Evolutionary conservation across 2,888 invertebrate genomes (phyloP).

Genomic region (Aspidiotus rigidus): DNA sequence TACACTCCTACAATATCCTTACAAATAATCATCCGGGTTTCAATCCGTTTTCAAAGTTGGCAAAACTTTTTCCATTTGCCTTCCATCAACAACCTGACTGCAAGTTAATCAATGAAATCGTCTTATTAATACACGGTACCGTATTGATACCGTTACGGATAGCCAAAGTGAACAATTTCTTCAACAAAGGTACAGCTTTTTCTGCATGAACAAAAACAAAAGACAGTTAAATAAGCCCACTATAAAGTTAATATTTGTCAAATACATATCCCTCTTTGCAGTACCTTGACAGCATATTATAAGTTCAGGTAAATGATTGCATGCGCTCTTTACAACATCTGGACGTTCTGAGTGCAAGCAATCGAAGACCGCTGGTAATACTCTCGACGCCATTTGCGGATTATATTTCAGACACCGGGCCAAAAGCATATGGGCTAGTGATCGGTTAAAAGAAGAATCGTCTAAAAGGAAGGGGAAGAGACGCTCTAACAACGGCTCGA

Average conservation of each 20-base stretch:
- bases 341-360: slow-evolving; percentile 72
- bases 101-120: slow-evolving; percentile 68
- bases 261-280: background rate
- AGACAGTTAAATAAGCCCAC: background rate
- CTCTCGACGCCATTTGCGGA: slow-evolving; percentile 49
- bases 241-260: slow-evolving; percentile 6
- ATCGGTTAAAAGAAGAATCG: slow-evolving; percentile 50
- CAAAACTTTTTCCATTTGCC: background rate
- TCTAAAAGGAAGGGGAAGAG: slow-evolving; percentile 58
- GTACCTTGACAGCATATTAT: slow-evolving; percentile 64
- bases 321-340: slow-evolving; percentile 65
- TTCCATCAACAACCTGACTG: slow-evolving; percentile 63
- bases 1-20: no score
- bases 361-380: slow-evolving; percentile 64
- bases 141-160: slow-evolving; percentile 69
- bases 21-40: no score
- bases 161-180: slow-evolving; percentile 73
- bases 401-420: slow-evolving; percentile 61
- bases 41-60: background rate
- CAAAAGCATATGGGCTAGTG: slow-evolving; percentile 61
- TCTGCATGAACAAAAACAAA: slow-evolving; percentile 49
- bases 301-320: slow-evolving; percentile 76
- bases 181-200: slow-evolving; percentile 66
- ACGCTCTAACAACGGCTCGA: slow-evolving; percentile 56
- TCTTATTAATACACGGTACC: slow-evolving; percentile 64